A percentile compares a stretch with the other conserved stretches of the same genome.
Evolutionary conservation across 2,113 vertebrate species (phyloP).

Genomic region (Serinus canaria): DNA sequence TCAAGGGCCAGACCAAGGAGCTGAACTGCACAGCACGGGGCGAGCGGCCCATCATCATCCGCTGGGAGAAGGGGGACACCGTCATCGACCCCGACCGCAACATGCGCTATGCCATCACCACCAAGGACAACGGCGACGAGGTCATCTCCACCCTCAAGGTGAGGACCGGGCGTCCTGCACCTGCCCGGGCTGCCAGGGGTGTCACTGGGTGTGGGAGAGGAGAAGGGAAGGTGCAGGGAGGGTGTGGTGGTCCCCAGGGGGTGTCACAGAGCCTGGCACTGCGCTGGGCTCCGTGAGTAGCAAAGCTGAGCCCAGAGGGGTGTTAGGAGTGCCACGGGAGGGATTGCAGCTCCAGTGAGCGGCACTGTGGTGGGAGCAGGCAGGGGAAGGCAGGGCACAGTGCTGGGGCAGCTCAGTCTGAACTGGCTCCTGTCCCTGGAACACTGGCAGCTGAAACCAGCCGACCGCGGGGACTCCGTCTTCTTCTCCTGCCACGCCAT

Average conservation of each 20-base stretch:
- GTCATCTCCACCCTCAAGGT: constrained; percentile 96
- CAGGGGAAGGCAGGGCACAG: accelerated
- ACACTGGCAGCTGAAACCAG: constrained; percentile 86
- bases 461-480: constrained; percentile 94
- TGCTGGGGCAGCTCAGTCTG: not conserved
- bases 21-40: constrained; percentile 95
- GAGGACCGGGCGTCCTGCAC: not conserved
- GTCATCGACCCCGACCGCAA: constrained; percentile 96
- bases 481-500: constrained; percentile 99
- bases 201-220: accelerated
- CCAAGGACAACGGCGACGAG: constrained; percentile 93
- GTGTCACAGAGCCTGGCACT: not conserved
- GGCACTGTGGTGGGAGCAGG: not conserved
- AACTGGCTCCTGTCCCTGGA: not conserved
- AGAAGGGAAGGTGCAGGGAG: accelerated
- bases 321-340: accelerated
- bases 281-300: accelerated
- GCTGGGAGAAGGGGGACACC: constrained; percentile 97
- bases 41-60: constrained; percentile 97
- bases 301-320: accelerated
- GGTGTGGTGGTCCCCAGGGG: not conserved
- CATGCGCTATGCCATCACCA: constrained; percentile 90
- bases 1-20: constrained; percentile 95
- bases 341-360: accelerated
- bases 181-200: accelerated